Evolutionary conservation across 2,888 invertebrate genomes (phyloP), one percentile per base, ranked within the genome.

Genomic region (Troglohyphantes excavatus): DNA sequence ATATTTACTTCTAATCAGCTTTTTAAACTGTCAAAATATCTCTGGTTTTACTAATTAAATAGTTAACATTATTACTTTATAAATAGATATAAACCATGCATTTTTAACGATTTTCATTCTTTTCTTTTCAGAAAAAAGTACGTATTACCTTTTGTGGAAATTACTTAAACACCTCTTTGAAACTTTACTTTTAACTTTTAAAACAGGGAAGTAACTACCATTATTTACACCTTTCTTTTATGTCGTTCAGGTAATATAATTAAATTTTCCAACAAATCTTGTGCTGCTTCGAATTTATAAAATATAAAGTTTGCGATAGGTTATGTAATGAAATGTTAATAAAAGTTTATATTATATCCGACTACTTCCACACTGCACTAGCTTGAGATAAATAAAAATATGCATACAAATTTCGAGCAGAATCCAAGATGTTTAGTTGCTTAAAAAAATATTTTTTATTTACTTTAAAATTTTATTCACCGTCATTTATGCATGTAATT

Each of bases 61-160:
- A n/a, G n/a, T n/a, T n/a, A n/a, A n/a, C n/a, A n/a, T n/a, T n/a
- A n/a, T n/a, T n/a, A n/a, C n/a, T n/a, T n/a, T n/a, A n/a, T n/a
- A n/a, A n/a, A n/a, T n/a, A n/a, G n/a, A n/a, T n/a, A n/a, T n/a
- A n/a, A n/a, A n/a, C n/a, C n/a, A n/a, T n/a, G n/a, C n/a, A n/a
- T n/a, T n/a, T n/a, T n/a, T n/a, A n/a, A n/a, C n/a, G n/a, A n/a
- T n/a, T n/a, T n/a, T 43, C 17, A 78, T 53, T 79, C 23, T 39
- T 78, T 84, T 67, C 9, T 43, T 81, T 90, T 53, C 65, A 90
- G 90, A 79, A 90, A 90, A 78, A 90, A 90, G 90, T 90, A 90
- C 78, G 90, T 90, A 85, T 68, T 2, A 39, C 1, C 39, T 39
- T 39, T 39, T 39, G 13, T 3, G 7, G 39, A 39, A 39, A 13